A percentile compares a stretch with the other conserved stretches of the same genome.
Evolutionary conservation across 1,140 invertebrate genomes (phyloP).

Genomic region (Formica selysi): DNA sequence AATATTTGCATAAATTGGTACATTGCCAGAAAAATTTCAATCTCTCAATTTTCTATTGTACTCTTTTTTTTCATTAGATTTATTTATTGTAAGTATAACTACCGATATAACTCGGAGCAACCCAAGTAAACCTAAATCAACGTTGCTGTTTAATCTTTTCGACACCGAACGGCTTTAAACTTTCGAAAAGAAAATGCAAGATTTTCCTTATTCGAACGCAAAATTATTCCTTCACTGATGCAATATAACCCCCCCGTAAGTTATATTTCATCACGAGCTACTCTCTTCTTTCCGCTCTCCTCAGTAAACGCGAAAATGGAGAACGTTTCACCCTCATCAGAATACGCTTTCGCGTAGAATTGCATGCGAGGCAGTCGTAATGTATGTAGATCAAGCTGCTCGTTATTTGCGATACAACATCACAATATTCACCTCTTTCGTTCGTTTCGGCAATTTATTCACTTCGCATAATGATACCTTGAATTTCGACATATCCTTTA

Average conservation of each 20-base stretch:
- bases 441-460: slow-evolving; percentile 37
- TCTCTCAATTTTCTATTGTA: background rate
- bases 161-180: background rate
- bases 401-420: slow-evolving; percentile 35
- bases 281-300: slow-evolving; percentile 22
- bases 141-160: background rate
- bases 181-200: slow-evolving; percentile 26
- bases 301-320: slow-evolving; percentile 28
- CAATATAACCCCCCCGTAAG: background rate
- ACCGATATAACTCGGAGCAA: background rate
- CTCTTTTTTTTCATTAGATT: background rate
- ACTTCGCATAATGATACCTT: slow-evolving; percentile 47
- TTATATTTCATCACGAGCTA: slow-evolving; percentile 32
- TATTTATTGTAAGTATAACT: background rate
- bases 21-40: background rate
- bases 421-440: slow-evolving; percentile 45
- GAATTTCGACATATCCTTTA: slow-evolving; percentile 50
- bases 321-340: slow-evolving; percentile 18
- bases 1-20: background rate
- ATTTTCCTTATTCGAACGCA: slow-evolving; percentile 20
- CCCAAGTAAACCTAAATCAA: background rate
- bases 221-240: slow-evolving; percentile 17
- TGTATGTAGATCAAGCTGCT: slow-evolving; percentile 27
- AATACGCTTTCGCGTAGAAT: slow-evolving; percentile 39
- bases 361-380: slow-evolving; percentile 40